Base-by-base conservation (phyloP, 2,113 vertebrate genomes). In the Pedionomus torquatus region DNA sequence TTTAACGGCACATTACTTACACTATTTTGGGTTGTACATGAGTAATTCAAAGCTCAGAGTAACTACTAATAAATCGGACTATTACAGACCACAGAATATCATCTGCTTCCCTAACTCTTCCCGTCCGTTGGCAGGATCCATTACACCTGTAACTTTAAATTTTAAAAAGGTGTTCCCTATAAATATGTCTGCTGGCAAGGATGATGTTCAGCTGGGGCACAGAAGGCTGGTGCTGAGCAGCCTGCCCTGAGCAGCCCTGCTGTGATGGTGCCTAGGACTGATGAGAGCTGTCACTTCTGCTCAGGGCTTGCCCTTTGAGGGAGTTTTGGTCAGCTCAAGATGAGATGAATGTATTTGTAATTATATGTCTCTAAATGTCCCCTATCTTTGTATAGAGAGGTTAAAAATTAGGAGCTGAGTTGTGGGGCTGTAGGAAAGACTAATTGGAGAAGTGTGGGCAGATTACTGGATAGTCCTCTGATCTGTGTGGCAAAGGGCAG, bases 211-310 rank as follows among this genome's bases (percentile, higher is more conserved):
- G 26, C 55, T n/a, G 19, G 28, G 48, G 11, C 55, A 30, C 24
- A 43, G 78, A 58, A 79, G n/a, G 43, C 52, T 0, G 0, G 30
- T 33, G 80, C 49, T 48, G 2, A 74, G 58, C 76, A 55, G 9
- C 41, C 60, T 58, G 55, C 60, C 52, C 57, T 48, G n/a, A 72
- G 14, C 60, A 70, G 60, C 69, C 41, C 82, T 52, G 57, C 89
- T 33, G 31, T 7, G 16, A 10, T 0, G 2, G 20, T 0, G 0
- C 8, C 58, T 35, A 63, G 71, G 79, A 68, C 52, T 37, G 79
- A 79, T 65, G 63, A 64, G 82, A 74, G 74, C 4, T 5, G 88
- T 88, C 49, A 17, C 81, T 61, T 87, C 74, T 66, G 41, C 83
- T 85, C 77, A 8, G 18, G 31, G 26, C 12, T 3, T 60, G 70